phyloP scores from a whole-genome alignment of 2,113 vertebrate genomes.

The Mesocricetus auratus region DNA sequence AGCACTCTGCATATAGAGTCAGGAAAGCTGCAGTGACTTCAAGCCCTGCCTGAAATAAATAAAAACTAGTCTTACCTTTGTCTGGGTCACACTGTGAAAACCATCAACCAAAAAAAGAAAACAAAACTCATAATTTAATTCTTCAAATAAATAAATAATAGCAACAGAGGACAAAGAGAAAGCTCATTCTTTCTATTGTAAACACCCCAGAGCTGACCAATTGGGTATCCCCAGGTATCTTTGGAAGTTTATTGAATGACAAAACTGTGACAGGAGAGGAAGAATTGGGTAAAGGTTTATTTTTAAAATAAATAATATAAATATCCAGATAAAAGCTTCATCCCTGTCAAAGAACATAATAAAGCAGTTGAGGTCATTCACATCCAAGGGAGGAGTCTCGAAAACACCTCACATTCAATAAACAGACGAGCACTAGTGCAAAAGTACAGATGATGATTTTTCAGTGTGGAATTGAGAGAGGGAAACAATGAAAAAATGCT shows the following conservation, averaged over 20 bases:
- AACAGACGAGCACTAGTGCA: background rate
- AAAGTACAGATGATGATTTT: background rate
- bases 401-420: background rate
- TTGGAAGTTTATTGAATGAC: background rate
- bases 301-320: background rate
- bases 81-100: background rate
- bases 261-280: background rate
- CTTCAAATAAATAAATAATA: background rate
- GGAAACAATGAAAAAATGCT: background rate
- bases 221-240: background rate
- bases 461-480: background rate
- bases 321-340: background rate
- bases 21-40: background rate
- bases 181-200: background rate
- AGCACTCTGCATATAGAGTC: background rate
- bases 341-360: background rate
- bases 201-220: background rate
- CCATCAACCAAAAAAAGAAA: background rate
- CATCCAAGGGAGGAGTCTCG: background rate
- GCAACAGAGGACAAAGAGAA: background rate
- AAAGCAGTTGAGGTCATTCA: background rate
- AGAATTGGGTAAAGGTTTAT: background rate
- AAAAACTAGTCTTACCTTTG: too few species aligned
- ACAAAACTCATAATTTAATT: background rate
- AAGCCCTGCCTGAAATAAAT: too few species aligned